Percentiles rank a stretch among this genome's conserved stretches.
Evolutionary conservation across 2,888 invertebrate species (phyloP).

Genomic region (Cheiracanthium punctorium): DNA sequence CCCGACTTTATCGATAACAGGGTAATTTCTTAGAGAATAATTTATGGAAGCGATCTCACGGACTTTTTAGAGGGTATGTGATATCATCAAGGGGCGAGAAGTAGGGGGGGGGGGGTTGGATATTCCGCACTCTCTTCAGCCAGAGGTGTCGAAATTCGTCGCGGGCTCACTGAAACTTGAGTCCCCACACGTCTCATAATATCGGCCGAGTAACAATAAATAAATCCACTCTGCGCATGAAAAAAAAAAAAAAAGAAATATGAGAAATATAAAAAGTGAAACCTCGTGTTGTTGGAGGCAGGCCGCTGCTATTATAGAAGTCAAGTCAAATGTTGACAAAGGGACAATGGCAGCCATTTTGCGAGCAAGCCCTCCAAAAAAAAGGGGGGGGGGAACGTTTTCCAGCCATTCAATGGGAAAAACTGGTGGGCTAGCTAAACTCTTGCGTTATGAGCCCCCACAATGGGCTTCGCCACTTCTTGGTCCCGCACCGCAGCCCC

Average conservation of each 20-base stretch:
- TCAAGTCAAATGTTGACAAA: slow-evolving; percentile 69
- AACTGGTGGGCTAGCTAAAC: slow-evolving; percentile 8
- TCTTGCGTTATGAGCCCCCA: neutral
- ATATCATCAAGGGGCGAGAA: neutral
- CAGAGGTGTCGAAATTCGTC: slow-evolving; percentile 60
- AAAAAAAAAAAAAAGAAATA: too few relatives aligned
- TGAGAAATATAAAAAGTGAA: slow-evolving; percentile 64
- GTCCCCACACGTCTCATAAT: slow-evolving; percentile 53
- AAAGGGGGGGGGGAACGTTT: slow-evolving; percentile 4
- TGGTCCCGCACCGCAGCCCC: neutral
- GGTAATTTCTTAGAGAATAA: neutral
- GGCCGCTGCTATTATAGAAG: neutral
- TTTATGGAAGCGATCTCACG: neutral
- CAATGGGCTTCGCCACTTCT: neutral
- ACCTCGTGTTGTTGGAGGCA: slow-evolving; percentile 23
- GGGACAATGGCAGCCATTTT: neutral
- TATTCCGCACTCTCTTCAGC: slow-evolving; percentile 5
- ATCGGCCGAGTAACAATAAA: slow-evolving; percentile 47
- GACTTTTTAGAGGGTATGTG: neutral
- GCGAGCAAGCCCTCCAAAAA: neutral
- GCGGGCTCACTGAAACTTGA: slow-evolving; percentile 55
- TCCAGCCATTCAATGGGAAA: neutral
- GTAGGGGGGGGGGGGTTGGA: neutral
- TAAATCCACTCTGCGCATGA: slow-evolving; percentile 59
- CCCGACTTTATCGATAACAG: too few relatives aligned